Conservation (phyloP, 2,797 vertebrate species). For the Prionace glauca region DNA sequence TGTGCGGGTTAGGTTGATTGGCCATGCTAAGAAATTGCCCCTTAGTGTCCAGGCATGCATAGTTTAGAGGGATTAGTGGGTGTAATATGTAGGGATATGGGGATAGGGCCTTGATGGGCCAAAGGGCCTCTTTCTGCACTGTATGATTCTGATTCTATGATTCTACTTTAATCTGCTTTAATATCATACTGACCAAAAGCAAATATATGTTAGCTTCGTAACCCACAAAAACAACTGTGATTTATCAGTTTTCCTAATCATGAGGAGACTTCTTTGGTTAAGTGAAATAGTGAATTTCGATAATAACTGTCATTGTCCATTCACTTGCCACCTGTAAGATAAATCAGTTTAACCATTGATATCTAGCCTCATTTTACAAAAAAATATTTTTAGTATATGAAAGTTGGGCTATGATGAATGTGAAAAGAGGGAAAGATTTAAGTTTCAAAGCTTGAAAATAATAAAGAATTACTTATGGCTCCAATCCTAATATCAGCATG, state of each 20-base stretch:
- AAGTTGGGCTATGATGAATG: no score
- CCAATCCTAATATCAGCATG: not conserved
- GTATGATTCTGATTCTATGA: not conserved
- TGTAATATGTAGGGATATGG: no score
- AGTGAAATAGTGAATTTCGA: not conserved
- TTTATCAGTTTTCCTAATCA: not conserved
- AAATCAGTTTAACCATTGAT: not conserved
- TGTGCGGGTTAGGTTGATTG: no score
- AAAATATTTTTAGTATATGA: not conserved
- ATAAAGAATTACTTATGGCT: not conserved
- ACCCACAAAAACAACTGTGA: not conserved
- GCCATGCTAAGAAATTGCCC: no score
- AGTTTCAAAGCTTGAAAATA: not conserved
- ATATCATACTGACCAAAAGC: not conserved
- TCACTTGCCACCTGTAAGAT: not conserved
- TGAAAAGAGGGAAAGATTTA: not conserved
- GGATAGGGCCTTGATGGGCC: no score
- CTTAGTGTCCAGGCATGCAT: no score
- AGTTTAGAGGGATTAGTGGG: no score
- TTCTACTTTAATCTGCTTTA: not conserved
- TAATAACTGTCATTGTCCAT: not conserved
- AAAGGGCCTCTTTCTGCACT: no score
- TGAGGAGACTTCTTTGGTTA: not conserved
- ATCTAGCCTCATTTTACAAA: not conserved
- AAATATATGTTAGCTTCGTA: not conserved